These are phyloP conservation scores for Apis florea DNA, from an alignment of 1,140 invertebrate genomes.

Conservation along the genomic window DNA sequence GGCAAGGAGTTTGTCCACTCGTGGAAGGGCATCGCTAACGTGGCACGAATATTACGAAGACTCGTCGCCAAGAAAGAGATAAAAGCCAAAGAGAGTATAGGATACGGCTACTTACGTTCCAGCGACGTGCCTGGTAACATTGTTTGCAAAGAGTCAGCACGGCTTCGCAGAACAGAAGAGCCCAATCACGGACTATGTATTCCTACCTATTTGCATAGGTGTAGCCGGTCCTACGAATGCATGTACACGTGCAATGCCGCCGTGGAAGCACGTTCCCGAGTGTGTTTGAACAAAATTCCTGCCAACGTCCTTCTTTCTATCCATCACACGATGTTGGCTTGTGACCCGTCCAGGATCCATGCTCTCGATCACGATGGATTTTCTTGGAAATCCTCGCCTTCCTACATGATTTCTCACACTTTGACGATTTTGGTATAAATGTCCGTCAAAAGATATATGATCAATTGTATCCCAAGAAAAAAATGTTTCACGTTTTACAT, in stretches of 20 bases:
- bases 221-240: conserved; percentile 62
- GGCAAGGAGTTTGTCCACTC: not conserved
- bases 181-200: not conserved
- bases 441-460: no score
- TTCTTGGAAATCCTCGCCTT: not conserved
- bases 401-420: not conserved
- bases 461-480: no score
- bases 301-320: conserved; percentile 43
- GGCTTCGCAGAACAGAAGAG: conserved; percentile 52
- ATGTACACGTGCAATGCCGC: conserved; percentile 65
- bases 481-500: no score
- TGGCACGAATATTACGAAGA: conserved; percentile 26
- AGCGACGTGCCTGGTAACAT: conserved; percentile 64
- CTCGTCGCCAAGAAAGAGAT: conserved; percentile 16
- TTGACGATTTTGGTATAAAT: not conserved
- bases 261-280: conserved; percentile 63
- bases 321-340: not conserved
- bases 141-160: conserved; percentile 67
- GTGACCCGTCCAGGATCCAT: not conserved
- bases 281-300: conserved; percentile 68
- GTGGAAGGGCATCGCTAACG: conserved; percentile 18
- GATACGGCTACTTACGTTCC: conserved; percentile 51
- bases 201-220: conserved; percentile 66
- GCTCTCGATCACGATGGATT: conserved; percentile 9
- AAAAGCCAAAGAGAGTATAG: not conserved